Percentiles rank a stretch among this genome's conserved stretches.
Evolutionary conservation across 2,888 invertebrate species (phyloP).

Genomic region (Pollenia amentaria): DNA sequence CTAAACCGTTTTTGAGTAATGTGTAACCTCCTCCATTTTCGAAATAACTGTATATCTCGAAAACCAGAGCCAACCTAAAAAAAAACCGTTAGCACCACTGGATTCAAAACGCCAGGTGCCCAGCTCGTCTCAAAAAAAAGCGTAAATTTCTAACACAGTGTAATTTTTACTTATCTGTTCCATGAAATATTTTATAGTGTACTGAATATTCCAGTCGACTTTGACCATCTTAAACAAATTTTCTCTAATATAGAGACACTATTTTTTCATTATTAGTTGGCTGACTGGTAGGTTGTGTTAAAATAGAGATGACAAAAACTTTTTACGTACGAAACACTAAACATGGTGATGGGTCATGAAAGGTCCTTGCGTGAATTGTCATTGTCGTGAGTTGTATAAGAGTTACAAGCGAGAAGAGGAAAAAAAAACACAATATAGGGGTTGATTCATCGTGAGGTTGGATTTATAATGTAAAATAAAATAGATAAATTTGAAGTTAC

Average conservation of each 20-base stretch:
- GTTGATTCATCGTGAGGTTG: too few relatives aligned
- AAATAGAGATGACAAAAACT: slow-evolving; percentile 70
- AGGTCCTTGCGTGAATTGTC: slow-evolving; percentile 78
- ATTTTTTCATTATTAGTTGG: neutral
- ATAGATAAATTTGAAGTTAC: too few relatives aligned
- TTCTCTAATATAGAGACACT: slow-evolving; percentile 26
- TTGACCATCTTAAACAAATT: neutral
- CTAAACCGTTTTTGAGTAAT: too few relatives aligned
- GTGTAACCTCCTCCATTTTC: too few relatives aligned
- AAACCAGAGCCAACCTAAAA: too few relatives aligned
- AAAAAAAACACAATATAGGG: slow-evolving; percentile 1
- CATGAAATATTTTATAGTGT: neutral
- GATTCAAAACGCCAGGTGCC: too few relatives aligned
- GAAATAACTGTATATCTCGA: too few relatives aligned
- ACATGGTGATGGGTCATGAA: slow-evolving; percentile 75
- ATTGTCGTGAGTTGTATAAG: slow-evolving; percentile 77
- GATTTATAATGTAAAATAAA: too few relatives aligned
- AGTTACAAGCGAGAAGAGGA: slow-evolving; percentile 33
- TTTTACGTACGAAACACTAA: slow-evolving; percentile 54
- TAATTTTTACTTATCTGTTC: too few relatives aligned
- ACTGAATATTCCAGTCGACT: slow-evolving; percentile 1
- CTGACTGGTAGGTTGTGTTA: slow-evolving; percentile 32
- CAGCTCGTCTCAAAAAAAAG: too few relatives aligned
- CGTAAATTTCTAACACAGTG: too few relatives aligned
- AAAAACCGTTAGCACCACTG: too few relatives aligned